A percentile compares a stretch with the other conserved stretches of the same genome.
phyloP scores from a whole-genome alignment of 2,888 invertebrate genomes.

The Artemia sinica region DNA sequence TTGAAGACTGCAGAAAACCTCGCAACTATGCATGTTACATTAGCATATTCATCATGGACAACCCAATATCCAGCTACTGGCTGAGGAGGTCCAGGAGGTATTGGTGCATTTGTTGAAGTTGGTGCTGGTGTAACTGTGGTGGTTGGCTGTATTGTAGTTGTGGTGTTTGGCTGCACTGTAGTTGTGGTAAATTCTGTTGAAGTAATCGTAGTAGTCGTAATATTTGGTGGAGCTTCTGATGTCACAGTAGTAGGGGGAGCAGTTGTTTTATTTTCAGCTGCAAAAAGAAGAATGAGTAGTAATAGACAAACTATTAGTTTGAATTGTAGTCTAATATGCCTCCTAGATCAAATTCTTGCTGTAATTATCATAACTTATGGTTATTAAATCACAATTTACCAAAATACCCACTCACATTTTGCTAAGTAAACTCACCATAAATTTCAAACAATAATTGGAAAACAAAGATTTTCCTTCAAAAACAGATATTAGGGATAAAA shows the following conservation, averaged over 20 bases:
- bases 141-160: conserved; percentile 20
- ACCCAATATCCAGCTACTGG: conserved; percentile 38
- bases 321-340: too few species aligned
- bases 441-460: too few species aligned
- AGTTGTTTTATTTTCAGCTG: conserved; percentile 25
- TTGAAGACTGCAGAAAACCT: conserved; percentile 49
- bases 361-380: too few species aligned
- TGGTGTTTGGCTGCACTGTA: background rate
- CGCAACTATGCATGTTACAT: conserved; percentile 45
- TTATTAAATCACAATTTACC: too few species aligned
- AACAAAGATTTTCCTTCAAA: too few species aligned
- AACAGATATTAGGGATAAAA: too few species aligned
- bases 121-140: conserved; percentile 23
- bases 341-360: too few species aligned
- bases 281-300: background rate
- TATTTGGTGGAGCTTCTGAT: conserved; percentile 32
- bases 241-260: conserved; percentile 31
- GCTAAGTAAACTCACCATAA: too few species aligned
- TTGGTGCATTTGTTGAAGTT: background rate
- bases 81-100: conserved; percentile 28
- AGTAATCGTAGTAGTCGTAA: conserved; percentile 29
- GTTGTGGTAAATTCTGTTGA: conserved; percentile 26
- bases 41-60: conserved; percentile 32
- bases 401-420: too few species aligned
- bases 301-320: too few species aligned